Conservation (phyloP, 2,113 vertebrate genomes). For the Meleagris gallopavo region DNA sequence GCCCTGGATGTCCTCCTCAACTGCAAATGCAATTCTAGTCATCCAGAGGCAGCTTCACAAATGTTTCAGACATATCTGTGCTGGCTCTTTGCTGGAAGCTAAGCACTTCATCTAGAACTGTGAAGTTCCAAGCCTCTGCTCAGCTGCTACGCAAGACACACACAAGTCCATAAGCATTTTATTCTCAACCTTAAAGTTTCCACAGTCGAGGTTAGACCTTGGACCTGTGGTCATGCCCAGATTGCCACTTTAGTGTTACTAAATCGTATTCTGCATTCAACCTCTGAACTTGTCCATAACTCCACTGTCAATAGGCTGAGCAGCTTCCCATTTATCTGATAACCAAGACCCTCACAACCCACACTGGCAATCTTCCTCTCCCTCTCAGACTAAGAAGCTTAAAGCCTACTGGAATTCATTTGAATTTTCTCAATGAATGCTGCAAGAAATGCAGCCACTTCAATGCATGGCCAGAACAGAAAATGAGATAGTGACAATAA, state of each 20-base stretch:
- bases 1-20: background rate
- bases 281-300: background rate
- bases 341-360: slow-evolving; percentile 1
- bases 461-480: background rate
- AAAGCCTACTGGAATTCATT: slow-evolving; percentile 31
- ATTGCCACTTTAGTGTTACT: background rate
- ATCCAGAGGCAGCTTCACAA: background rate
- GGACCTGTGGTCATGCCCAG: background rate
- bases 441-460: background rate
- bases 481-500: background rate
- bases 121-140: background rate
- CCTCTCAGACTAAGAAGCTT: slow-evolving; percentile 16
- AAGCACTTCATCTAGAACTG: background rate
- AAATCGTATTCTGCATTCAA: background rate
- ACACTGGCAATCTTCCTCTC: background rate
- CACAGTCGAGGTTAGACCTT: background rate
- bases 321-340: background rate
- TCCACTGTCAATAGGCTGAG: background rate
- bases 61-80: background rate
- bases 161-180: background rate
- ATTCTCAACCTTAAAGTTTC: background rate
- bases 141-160: background rate
- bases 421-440: slow-evolving; percentile 24
- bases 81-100: background rate
- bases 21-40: background rate